These are phyloP conservation scores for Dermochelys coriacea DNA, from an alignment of 2,797 vertebrate species.

Conservation along the genomic window DNA sequence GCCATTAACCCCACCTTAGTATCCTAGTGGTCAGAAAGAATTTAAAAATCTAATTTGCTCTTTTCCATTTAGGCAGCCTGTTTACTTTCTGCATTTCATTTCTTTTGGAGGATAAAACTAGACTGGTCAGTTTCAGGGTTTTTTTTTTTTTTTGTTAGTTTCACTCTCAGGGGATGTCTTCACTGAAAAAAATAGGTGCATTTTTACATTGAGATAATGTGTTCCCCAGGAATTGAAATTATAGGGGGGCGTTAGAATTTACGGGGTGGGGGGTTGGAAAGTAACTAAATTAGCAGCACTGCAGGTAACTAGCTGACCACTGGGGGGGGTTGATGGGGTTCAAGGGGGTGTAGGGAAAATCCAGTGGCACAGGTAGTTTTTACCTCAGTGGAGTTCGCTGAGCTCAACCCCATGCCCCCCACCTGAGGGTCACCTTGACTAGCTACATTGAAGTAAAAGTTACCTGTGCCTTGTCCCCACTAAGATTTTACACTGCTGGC, in stretches of 20 bases:
- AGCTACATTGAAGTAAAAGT: not conserved
- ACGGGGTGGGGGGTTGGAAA: not conserved
- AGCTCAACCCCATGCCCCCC: not conserved
- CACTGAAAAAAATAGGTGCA: not conserved
- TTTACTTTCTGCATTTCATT: not conserved
- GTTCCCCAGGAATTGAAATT: not conserved
- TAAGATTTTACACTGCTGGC: not conserved
- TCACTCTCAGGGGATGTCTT: not conserved
- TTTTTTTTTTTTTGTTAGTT: not conserved
- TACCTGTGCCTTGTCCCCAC: not conserved
- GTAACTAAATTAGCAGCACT: not conserved
- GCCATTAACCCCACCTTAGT: not conserved
- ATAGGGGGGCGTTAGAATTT: not conserved
- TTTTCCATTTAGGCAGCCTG: not conserved
- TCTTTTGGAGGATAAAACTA: not conserved
- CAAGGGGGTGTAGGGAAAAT: not conserved
- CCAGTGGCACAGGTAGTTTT: not conserved
- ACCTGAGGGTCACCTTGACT: not conserved
- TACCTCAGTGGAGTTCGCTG: not conserved
- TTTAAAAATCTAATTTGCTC: not conserved
- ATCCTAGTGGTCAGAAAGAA: not conserved
- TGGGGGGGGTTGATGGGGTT: too few species aligned
- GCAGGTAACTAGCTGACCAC: not conserved
- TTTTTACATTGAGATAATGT: not conserved
- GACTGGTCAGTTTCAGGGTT: not conserved